A percentile compares a stretch with the other conserved stretches of the same genome.
These are phyloP conservation scores for Synergus gifuensis DNA, from an alignment of 2,888 invertebrate species.

Conservation along the genomic window DNA sequence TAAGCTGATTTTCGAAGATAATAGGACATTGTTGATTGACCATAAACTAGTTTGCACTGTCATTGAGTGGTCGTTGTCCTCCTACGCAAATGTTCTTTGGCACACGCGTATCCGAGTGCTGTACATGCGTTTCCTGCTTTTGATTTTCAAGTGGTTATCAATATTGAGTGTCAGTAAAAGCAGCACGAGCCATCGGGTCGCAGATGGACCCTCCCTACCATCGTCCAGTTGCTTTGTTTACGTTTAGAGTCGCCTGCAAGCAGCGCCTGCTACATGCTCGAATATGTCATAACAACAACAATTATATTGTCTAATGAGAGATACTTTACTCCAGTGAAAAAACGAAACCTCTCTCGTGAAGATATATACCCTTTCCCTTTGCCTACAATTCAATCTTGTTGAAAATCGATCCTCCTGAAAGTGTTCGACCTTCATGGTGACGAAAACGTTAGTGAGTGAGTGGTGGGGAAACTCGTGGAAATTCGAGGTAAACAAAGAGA, in stretches of 20 bases:
- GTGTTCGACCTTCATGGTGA: background rate
- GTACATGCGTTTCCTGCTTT: slow-evolving; percentile 11
- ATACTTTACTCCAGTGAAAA: background rate
- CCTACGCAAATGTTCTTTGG: slow-evolving; percentile 50
- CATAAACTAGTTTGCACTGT: slow-evolving; percentile 50
- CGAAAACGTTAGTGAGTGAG: background rate
- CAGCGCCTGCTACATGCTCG: slow-evolving; percentile 1
- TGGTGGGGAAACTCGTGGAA: slow-evolving; percentile 18
- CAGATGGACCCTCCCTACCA: slow-evolving; percentile 39
- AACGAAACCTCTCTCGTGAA: background rate
- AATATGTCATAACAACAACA: background rate
- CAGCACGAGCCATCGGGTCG: slow-evolving; percentile 20
- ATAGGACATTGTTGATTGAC: background rate
- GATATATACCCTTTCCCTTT: background rate
- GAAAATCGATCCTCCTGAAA: slow-evolving; percentile 15
- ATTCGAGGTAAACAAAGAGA: slow-evolving; percentile 36
- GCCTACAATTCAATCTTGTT: background rate
- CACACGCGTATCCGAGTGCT: slow-evolving; percentile 5
- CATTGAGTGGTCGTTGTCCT: slow-evolving; percentile 55
- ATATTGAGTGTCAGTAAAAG: slow-evolving; percentile 1
- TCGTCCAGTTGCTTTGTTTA: slow-evolving; percentile 34
- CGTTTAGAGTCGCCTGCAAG: slow-evolving; percentile 7
- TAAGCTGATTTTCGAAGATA: background rate
- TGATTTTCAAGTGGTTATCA: slow-evolving; percentile 8
- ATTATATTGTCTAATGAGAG: background rate